Percentiles rank a stretch among this genome's conserved stretches.
These are phyloP conservation scores for Elaphurus davidianus DNA, from an alignment of 2,113 vertebrate genomes.

Conservation along the genomic window DNA sequence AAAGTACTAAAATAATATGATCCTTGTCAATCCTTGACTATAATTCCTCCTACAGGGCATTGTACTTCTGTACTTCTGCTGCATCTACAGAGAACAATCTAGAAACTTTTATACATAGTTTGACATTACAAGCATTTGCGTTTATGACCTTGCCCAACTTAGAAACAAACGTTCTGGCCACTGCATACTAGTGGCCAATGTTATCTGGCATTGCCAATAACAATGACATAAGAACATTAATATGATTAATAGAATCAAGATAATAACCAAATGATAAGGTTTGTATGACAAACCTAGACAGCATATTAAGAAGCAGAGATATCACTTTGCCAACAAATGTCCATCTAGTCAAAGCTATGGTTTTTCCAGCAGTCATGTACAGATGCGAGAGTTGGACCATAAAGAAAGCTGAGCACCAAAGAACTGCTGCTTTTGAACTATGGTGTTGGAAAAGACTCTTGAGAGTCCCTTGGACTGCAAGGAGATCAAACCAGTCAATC, in stretches of 20 bases:
- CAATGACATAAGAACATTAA: neutral
- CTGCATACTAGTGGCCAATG: neutral
- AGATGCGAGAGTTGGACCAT: neutral
- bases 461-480: neutral
- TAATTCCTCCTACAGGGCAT: neutral
- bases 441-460: neutral
- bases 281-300: neutral
- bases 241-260: neutral
- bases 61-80: neutral
- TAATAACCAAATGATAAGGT: neutral
- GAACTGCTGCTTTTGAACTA: neutral
- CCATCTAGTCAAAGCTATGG: neutral
- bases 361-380: neutral
- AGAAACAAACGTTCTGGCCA: neutral
- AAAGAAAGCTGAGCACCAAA: neutral
- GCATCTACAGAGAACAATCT: neutral
- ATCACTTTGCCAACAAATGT: neutral
- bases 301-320: neutral
- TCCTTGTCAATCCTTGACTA: neutral
- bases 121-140: neutral
- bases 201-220: neutral
- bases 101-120: neutral
- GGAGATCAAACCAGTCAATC: neutral
- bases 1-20: neutral
- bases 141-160: neutral